These are phyloP conservation scores for Aphis gossypii DNA, from an alignment of 1,140 invertebrate species.

Conservation along the genomic window DNA sequence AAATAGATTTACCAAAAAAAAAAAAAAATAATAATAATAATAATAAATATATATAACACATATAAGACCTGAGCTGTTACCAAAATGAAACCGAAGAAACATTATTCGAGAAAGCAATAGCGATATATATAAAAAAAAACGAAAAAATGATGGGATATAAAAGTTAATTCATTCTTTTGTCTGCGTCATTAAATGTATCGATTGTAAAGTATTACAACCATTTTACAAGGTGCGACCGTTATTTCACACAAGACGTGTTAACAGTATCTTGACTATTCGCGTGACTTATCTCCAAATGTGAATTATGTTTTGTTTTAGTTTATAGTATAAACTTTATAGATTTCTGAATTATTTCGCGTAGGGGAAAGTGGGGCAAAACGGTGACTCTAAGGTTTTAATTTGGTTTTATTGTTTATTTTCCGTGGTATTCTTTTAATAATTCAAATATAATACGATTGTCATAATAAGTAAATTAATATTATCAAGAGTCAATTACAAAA, in stretches of 20 bases:
- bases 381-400: too few species aligned
- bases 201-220: conserved; percentile 23
- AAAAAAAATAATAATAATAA: too few species aligned
- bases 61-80: conserved; percentile 3
- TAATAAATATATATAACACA: not conserved
- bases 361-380: too few species aligned
- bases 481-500: too few species aligned
- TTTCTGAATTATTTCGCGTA: conserved; percentile 7
- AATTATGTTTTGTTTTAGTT: not conserved
- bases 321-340: not conserved
- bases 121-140: not conserved
- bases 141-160: not conserved
- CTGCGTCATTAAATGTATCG: conserved; percentile 30
- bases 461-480: too few species aligned
- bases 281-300: not conserved
- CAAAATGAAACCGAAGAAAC: not conserved
- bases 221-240: not conserved
- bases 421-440: too few species aligned
- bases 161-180: conserved; percentile 1
- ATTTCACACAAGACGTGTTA: not conserved
- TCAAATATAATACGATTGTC: too few species aligned
- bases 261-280: not conserved
- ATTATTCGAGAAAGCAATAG: conserved; percentile 7
- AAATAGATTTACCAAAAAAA: not conserved
- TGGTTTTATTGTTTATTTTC: too few species aligned